Conservation (phyloP, 2,113 vertebrate genomes). For the Naja naja region DNA sequence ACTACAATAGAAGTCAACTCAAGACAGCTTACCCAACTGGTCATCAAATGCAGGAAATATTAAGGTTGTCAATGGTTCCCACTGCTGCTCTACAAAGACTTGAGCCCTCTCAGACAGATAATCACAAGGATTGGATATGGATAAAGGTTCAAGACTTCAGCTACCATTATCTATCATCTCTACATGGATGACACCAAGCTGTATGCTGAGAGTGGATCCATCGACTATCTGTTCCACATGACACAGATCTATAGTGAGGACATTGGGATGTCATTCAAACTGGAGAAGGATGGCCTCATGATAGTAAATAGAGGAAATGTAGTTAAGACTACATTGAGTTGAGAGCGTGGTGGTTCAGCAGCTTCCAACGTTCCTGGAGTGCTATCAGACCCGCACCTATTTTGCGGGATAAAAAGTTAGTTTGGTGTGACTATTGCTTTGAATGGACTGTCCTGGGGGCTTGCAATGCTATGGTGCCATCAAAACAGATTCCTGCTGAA, state of each 20-base stretch:
- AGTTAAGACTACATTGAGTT: too few species aligned
- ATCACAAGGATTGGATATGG: not conserved
- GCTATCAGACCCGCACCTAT: too few species aligned
- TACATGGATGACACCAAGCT: not conserved
- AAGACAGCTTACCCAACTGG: not conserved
- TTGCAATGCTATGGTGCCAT: too few species aligned
- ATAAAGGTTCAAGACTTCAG: not conserved
- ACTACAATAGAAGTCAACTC: not conserved
- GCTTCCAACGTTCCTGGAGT: too few species aligned
- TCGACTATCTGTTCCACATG: not conserved
- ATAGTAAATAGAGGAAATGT: too few species aligned
- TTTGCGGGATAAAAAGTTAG: too few species aligned
- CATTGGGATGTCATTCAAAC: not conserved
- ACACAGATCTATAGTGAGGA: not conserved
- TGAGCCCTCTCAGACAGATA: not conserved
- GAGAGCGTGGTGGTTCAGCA: too few species aligned
- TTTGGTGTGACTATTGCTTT: too few species aligned
- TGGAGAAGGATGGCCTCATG: not conserved
- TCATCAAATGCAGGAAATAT: not conserved
- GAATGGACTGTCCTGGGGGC: too few species aligned
- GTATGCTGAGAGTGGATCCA: not conserved
- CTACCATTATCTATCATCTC: not conserved
- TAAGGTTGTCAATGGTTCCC: not conserved
- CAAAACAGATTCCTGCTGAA: too few species aligned
- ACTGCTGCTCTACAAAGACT: not conserved